Conservation (phyloP, 2,113 vertebrate genomes). For the Sander vitreus region DNA sequence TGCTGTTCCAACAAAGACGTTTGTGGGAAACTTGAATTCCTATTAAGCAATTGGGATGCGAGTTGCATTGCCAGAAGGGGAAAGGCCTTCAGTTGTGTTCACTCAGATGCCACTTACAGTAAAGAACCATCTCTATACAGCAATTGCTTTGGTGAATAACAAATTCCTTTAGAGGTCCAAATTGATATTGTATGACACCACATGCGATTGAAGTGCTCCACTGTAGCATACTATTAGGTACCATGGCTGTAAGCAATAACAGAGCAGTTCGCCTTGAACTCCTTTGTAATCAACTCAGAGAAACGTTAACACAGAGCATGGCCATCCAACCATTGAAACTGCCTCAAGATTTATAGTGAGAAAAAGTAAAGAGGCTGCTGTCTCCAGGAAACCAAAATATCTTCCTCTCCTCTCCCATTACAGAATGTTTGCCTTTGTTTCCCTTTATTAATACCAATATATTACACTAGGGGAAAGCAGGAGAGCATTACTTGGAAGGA, state of each 20-base stretch:
- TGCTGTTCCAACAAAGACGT: constrained; percentile 63
- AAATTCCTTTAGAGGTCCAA: constrained; percentile 63
- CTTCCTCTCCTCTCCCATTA: constrained; percentile 70
- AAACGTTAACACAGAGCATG: constrained; percentile 71
- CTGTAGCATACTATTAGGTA: constrained; percentile 66
- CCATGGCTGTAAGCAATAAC: constrained; percentile 72
- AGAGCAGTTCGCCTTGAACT: constrained; percentile 73
- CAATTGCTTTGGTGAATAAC: constrained; percentile 58
- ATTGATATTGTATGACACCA: constrained; percentile 74
- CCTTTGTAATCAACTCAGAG: constrained; percentile 76
- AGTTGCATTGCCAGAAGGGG: constrained; percentile 45
- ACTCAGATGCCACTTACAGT: constrained; percentile 56
- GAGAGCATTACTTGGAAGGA: constrained; percentile 68
- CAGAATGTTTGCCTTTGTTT: constrained; percentile 81
- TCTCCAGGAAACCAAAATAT: constrained; percentile 75
- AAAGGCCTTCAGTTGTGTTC: constrained; percentile 48
- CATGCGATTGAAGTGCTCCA: constrained; percentile 67
- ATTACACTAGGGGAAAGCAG: constrained; percentile 74
- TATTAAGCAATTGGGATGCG: constrained; percentile 70
- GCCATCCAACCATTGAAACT: constrained; percentile 71
- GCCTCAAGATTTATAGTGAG: constrained; percentile 81
- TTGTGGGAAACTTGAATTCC: constrained; percentile 74
- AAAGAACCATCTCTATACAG: constrained; percentile 47
- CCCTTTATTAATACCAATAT: constrained; percentile 86
- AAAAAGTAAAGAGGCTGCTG: constrained; percentile 69